These are phyloP conservation scores for Caranx ignobilis DNA, from an alignment of 2,113 vertebrate species.

Conservation along the genomic window DNA sequence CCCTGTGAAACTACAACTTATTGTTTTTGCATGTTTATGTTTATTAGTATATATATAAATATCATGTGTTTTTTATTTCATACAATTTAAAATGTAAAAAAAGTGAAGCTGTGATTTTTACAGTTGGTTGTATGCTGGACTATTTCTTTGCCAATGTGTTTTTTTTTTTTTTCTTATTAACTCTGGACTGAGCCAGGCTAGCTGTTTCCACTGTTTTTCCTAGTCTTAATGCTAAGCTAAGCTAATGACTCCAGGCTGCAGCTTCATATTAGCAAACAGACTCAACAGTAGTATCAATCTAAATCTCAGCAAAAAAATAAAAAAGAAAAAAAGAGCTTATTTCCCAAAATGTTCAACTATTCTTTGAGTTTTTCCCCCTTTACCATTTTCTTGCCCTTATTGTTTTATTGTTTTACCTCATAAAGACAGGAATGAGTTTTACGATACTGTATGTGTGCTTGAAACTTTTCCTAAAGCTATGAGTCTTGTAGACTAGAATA, in stretches of 20 bases:
- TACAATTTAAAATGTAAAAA: not conserved
- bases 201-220: not conserved
- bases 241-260: not conserved
- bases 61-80: not conserved
- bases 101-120: not conserved
- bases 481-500: conserved; percentile 32
- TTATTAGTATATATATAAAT: not conserved
- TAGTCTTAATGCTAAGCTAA: conserved; percentile 1
- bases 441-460: conserved; percentile 31
- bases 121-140: not conserved
- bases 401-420: conserved; percentile 61
- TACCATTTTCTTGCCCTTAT: conserved; percentile 13
- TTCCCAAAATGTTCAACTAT: conserved; percentile 3
- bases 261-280: not conserved
- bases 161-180: not conserved
- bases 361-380: not conserved
- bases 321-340: not conserved
- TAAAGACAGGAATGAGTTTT: conserved; percentile 47
- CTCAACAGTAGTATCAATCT: not conserved
- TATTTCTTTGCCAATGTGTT: not conserved
- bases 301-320: not conserved
- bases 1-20: not conserved
- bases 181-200: not conserved
- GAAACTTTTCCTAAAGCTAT: conserved; percentile 7
- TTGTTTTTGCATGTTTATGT: not conserved